These are phyloP conservation scores for Stomatorhinus ivindoensis DNA, from an alignment of 2,113 vertebrate species.

Conservation along the genomic window DNA sequence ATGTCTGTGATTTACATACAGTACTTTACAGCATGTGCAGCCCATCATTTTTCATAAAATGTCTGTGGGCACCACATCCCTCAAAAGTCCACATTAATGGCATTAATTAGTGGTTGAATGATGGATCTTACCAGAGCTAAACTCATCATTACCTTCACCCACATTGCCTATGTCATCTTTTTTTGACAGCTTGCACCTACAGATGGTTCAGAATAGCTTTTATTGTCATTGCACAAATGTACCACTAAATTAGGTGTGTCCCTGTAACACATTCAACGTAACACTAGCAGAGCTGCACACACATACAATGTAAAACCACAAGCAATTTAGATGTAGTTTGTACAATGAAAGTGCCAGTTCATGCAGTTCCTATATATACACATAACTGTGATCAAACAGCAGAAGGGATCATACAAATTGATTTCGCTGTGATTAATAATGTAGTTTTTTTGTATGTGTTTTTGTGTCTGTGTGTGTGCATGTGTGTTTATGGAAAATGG, in stretches of 20 bases:
- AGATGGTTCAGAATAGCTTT: background rate
- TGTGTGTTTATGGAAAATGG: background rate
- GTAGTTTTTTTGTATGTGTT: too few relatives aligned
- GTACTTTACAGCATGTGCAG: background rate
- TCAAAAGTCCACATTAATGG: background rate
- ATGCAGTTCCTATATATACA: background rate
- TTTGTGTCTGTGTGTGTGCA: background rate
- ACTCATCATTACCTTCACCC: background rate
- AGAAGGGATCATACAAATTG: background rate
- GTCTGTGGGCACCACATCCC: background rate
- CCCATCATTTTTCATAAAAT: background rate
- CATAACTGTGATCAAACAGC: background rate
- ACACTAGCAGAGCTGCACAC: too few relatives aligned
- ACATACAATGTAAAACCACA: too few relatives aligned
- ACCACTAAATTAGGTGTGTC: too few relatives aligned
- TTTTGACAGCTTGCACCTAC: background rate
- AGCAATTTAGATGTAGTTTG: background rate
- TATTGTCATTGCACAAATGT: too few relatives aligned
- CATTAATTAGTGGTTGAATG: background rate
- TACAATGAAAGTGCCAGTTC: background rate
- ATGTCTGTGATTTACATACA: background rate
- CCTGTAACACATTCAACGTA: too few relatives aligned
- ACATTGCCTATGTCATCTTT: background rate
- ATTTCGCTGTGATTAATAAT: background rate
- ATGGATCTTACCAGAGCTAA: background rate